These are phyloP conservation scores for Tetrapedia diversipes DNA, from an alignment of 2,888 invertebrate species.

Conservation along the genomic window DNA sequence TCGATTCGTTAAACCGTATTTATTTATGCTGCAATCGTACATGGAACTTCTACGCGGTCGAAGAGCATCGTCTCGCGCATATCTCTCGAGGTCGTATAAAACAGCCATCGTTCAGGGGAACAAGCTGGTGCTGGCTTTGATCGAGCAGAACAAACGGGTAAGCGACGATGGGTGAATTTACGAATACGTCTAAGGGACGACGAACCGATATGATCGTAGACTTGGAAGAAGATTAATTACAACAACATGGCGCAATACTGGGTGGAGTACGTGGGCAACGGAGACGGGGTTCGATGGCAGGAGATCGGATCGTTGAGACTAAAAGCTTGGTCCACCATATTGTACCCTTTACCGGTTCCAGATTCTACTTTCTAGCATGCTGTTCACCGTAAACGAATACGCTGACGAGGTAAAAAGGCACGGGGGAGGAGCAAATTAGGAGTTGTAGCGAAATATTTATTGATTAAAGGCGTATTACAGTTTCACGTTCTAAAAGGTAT, in stretches of 20 bases:
- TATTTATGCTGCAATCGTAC: slow-evolving; percentile 67
- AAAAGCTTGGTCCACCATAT: slow-evolving; percentile 69
- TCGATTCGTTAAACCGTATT: slow-evolving; percentile 65
- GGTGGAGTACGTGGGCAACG: slow-evolving; percentile 66
- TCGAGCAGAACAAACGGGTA: slow-evolving; percentile 68
- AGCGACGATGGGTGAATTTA: background rate
- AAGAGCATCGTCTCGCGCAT: slow-evolving; percentile 1
- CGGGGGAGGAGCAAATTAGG: background rate
- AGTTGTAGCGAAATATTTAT: slow-evolving; percentile 73
- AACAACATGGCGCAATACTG: slow-evolving; percentile 67
- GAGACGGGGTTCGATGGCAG: slow-evolving; percentile 68
- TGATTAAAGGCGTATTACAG: slow-evolving; percentile 73
- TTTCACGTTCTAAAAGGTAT: slow-evolving; percentile 66
- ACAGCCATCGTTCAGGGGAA: slow-evolving; percentile 61
- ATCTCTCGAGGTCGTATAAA: slow-evolving; percentile 61
- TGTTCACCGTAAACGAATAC: too few species aligned
- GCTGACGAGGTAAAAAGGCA: too few species aligned
- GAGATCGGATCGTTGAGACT: slow-evolving; percentile 66
- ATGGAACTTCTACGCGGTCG: slow-evolving; percentile 53
- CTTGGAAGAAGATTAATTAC: slow-evolving; percentile 30
- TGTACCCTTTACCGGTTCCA: slow-evolving; percentile 71
- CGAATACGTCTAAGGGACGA: too few species aligned
- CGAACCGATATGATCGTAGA: too few species aligned
- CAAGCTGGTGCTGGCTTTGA: slow-evolving; percentile 63
- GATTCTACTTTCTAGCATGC: slow-evolving; percentile 55